These are phyloP conservation scores for Orycteropus afer DNA, from an alignment of 2,113 vertebrate species.

Conservation along the genomic window DNA sequence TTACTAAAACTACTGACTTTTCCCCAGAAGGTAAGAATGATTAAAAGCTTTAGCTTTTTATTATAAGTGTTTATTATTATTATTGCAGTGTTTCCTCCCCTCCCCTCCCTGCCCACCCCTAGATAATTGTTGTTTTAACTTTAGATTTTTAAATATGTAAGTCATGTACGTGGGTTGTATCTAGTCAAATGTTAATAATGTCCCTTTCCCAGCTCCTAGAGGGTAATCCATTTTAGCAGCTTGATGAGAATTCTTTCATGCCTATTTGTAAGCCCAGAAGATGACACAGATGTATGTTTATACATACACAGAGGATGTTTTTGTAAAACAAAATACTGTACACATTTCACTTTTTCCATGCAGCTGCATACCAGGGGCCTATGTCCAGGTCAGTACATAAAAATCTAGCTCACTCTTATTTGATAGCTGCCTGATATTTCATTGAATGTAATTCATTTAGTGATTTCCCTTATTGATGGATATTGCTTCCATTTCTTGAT, in stretches of 20 bases:
- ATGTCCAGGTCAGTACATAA: neutral
- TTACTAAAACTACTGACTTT: conserved; percentile 92
- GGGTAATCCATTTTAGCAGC: neutral
- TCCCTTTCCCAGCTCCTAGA: neutral
- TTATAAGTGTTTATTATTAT: neutral
- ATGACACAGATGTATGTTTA: neutral
- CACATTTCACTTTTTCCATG: neutral
- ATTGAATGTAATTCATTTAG: neutral
- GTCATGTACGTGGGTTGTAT: neutral
- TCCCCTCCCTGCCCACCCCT: too few species aligned
- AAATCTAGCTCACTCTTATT: neutral
- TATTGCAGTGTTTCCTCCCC: too few species aligned
- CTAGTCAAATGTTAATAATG: neutral
- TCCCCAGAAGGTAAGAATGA: conserved; percentile 93
- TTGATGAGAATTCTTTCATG: neutral
- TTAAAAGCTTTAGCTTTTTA: neutral
- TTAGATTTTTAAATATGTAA: neutral
- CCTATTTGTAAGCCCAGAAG: neutral
- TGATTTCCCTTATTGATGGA: neutral
- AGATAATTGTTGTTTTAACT: too few species aligned
- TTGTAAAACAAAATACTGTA: neutral
- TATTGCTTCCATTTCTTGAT: neutral
- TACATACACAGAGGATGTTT: neutral
- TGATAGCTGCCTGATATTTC: neutral
- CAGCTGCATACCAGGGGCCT: neutral